A percentile compares a stretch with the other conserved stretches of the same genome.
These are phyloP conservation scores for Ligdia adustata DNA, from an alignment of 2,888 invertebrate genomes.

Conservation along the genomic window DNA sequence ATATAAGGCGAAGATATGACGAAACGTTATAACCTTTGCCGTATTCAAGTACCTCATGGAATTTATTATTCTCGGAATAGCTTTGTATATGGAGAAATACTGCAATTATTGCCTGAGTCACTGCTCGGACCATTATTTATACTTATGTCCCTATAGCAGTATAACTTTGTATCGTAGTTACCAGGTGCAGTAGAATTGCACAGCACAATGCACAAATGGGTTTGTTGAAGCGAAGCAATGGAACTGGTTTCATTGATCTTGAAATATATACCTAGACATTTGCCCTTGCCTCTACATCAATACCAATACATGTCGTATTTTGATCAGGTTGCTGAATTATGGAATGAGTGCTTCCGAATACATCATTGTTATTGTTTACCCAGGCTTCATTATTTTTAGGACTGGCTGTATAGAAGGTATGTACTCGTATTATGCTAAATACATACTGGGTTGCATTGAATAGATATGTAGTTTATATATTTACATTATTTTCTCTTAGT, in stretches of 20 bases:
- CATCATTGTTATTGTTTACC: not conserved
- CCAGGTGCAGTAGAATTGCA: slow-evolving; percentile 29
- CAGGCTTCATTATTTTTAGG: not conserved
- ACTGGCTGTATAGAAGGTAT: too few relatives aligned
- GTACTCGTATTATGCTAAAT: too few relatives aligned
- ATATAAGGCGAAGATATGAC: slow-evolving; percentile 7
- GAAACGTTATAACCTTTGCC: slow-evolving; percentile 19
- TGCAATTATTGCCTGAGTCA: slow-evolving; percentile 27
- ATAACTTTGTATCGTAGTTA: too few relatives aligned
- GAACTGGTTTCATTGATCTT: slow-evolving; percentile 42
- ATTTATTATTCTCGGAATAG: slow-evolving; percentile 29
- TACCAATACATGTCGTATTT: slow-evolving; percentile 6
- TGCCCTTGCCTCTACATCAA: slow-evolving; percentile 23
- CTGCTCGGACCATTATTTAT: not conserved
- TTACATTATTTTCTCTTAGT: too few relatives aligned
- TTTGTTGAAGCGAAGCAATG: slow-evolving; percentile 35
- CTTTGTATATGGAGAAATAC: slow-evolving; percentile 19
- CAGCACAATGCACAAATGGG: slow-evolving; percentile 36
- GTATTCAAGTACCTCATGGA: too few relatives aligned
- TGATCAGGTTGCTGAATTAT: slow-evolving; percentile 1
- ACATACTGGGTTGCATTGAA: too few relatives aligned
- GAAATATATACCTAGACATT: slow-evolving; percentile 28
- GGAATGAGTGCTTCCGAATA: not conserved
- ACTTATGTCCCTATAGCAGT: too few relatives aligned
- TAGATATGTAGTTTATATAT: too few relatives aligned